Percentiles rank a stretch among this genome's conserved stretches.
Evolutionary conservation across 2,888 invertebrate genomes (phyloP).

Genomic region (Tupiocoris notatus): DNA sequence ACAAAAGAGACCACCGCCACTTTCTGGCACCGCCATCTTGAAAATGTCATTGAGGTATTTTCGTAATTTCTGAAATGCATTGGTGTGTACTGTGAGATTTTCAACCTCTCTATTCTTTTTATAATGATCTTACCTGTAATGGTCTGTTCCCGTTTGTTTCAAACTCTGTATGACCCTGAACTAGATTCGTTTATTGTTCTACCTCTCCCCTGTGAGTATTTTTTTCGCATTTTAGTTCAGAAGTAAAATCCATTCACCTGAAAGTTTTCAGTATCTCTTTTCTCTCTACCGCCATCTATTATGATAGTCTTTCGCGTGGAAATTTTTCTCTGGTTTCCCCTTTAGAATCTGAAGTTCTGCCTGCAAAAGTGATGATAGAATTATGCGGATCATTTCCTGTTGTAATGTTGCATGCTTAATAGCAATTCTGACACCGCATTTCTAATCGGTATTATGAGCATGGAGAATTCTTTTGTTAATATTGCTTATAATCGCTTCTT

Average conservation of each 20-base stretch:
- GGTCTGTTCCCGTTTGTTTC: background rate
- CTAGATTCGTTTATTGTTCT: background rate
- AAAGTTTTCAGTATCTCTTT: background rate
- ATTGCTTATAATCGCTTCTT: too few relatives aligned
- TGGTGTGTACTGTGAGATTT: constrained; percentile 27
- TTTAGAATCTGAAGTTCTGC: constrained; percentile 4
- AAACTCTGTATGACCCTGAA: background rate
- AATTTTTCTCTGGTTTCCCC: background rate
- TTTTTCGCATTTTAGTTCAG: background rate
- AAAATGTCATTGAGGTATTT: constrained; percentile 48
- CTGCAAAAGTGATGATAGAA: constrained; percentile 19
- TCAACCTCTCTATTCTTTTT: background rate
- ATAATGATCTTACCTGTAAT: background rate
- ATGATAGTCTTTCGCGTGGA: background rate
- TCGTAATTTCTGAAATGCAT: constrained; percentile 26
- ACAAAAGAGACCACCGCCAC: constrained; percentile 29
- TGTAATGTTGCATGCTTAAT: constrained; percentile 32
- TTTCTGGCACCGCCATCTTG: constrained; percentile 46
- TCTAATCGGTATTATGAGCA: too few relatives aligned
- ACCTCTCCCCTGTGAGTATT: background rate
- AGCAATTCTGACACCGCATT: too few relatives aligned
- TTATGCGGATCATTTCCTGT: constrained; percentile 43
- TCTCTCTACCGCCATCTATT: background rate
- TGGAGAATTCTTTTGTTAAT: too few relatives aligned
- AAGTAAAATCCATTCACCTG: background rate